Conservation (phyloP, 1,140 invertebrate species). For the Cyclargus thomasi region DNA sequence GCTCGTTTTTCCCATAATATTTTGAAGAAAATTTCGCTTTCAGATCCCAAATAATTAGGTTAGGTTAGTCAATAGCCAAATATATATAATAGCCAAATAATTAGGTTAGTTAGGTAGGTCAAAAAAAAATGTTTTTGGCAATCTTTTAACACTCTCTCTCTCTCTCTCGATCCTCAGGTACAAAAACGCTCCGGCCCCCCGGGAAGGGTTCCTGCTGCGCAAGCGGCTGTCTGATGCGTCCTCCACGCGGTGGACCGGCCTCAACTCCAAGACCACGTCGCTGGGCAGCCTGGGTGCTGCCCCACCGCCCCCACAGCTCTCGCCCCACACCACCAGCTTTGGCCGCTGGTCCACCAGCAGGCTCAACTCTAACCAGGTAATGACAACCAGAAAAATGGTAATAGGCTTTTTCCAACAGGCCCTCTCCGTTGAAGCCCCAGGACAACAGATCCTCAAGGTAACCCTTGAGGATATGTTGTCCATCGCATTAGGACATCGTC, state of each 20-base stretch:
- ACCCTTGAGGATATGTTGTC: too few species aligned
- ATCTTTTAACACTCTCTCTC: not conserved
- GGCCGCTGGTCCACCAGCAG: slow-evolving; percentile 91
- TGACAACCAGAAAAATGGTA: too few species aligned
- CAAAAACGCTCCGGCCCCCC: slow-evolving; percentile 86
- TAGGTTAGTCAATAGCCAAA: too few species aligned
- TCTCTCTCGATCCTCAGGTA: slow-evolving; percentile 78
- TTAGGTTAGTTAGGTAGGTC: too few species aligned
- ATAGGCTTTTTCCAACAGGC: too few species aligned
- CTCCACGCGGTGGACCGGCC: slow-evolving; percentile 80
- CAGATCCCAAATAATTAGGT: too few species aligned
- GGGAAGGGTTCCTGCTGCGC: slow-evolving; percentile 79
- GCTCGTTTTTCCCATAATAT: too few species aligned
- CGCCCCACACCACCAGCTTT: slow-evolving; percentile 75
- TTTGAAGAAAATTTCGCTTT: too few species aligned
- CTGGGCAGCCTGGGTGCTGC: slow-evolving; percentile 79
- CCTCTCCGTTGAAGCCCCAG: too few species aligned
- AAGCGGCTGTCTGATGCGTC: slow-evolving; percentile 82
- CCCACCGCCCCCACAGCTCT: slow-evolving; percentile 68
- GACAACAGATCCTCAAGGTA: too few species aligned
- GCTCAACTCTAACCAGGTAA: slow-evolving; percentile 81
- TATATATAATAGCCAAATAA: too few species aligned
- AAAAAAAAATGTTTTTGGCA: not conserved
- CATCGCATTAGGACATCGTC: too few species aligned
- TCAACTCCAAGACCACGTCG: slow-evolving; percentile 86